Evolutionary conservation across 1,140 invertebrate genomes (phyloP), one percentile per base, ranked within the genome.

Genomic region (Mizuhopecten yessoensis): DNA sequence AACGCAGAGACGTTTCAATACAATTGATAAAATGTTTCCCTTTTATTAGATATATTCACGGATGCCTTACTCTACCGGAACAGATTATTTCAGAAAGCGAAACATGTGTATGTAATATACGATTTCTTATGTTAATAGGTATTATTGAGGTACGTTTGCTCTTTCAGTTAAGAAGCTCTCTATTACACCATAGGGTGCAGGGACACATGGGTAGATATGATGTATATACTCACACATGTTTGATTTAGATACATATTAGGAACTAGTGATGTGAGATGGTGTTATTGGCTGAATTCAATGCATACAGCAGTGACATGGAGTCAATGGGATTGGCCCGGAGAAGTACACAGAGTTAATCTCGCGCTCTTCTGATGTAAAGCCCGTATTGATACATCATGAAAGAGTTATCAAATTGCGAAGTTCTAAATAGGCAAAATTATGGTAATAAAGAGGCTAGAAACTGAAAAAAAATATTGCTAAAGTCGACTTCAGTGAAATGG

Each of bases 91-190:
- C 57, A 75, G 57, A 75, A 75, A 75, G 11, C 23, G 57, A 75
- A 75, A 75, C 57, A 75, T 75, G 57, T 75, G 57, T 29, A 75
- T 75, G 57, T 75, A 75, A 75, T 75, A 75, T 29, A 29, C 57
- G 29, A 75, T n/a, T 75, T n/a, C 57, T 75, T n/a, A 75, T 75
- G n/a, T 75, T 75, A 45, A 29, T 75, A 29, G n/a, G 1, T 75
- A n/a, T 75, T 75, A 29, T 75, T 75, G 57, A 75, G 23, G n/a
- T n/a, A 29, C 57, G 57, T 1, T 75, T 75, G n/a, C n/a, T n/a
- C 5, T 75, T 75, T 75, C n/a, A 75, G n/a, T 29, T 17, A 13
- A 29, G 57, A 75, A 75, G 57, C 17, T 5, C 42, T 45, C 42
- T 45, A 45, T 45, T 45, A 1, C 42, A 45, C 57, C 23, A 17